Conservation (phyloP, 2,888 invertebrate species). For the Anodontia alba region DNA sequence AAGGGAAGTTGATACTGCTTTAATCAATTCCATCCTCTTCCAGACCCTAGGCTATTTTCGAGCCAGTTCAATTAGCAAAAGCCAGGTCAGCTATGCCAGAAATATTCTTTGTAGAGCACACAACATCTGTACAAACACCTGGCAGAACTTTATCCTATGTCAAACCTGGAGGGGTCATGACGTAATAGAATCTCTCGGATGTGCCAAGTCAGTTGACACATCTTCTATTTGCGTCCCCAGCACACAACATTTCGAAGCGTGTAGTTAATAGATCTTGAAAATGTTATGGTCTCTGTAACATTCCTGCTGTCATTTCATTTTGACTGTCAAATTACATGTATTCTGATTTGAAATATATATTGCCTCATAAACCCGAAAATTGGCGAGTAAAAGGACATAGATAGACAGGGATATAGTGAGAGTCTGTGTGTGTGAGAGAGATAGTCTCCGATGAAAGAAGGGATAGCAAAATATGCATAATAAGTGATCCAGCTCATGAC, state of each 20-base stretch:
- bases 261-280: not conserved
- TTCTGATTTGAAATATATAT: too few relatives aligned
- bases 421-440: too few relatives aligned
- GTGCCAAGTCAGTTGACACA: not conserved
- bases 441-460: too few relatives aligned
- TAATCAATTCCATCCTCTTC: not conserved
- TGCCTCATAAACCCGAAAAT: too few relatives aligned
- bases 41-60: not conserved
- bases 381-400: too few relatives aligned
- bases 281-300: too few relatives aligned
- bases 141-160: not conserved
- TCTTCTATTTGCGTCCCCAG: not conserved
- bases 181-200: not conserved
- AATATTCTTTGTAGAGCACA: not conserved
- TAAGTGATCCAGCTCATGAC: too few relatives aligned
- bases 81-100: not conserved
- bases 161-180: conserved; percentile 2
- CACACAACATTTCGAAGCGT: not conserved
- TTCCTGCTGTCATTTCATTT: too few relatives aligned
- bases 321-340: too few relatives aligned
- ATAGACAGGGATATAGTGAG: too few relatives aligned
- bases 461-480: too few relatives aligned
- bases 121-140: not conserved
- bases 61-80: not conserved
- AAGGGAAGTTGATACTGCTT: not conserved